Base-by-base conservation (phyloP, 2,113 vertebrate species). In the Dendrocopos noguchii region DNA sequence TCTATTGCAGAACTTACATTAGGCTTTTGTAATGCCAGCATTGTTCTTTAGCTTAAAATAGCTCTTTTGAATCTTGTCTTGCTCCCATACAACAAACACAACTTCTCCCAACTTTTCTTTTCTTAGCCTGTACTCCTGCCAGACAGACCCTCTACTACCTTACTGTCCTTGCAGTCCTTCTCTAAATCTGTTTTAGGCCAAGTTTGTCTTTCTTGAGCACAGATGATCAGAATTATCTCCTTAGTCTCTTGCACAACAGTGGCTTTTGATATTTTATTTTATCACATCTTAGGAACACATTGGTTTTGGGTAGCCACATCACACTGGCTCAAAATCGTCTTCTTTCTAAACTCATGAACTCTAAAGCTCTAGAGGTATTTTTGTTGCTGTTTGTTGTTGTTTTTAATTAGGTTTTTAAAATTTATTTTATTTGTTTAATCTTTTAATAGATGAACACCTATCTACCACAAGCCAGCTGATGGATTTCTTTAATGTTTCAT, bases 11-110 rank as follows among this genome's bases (percentile, higher is more conserved):
- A 84, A 80, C 29, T 95, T 82, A 91, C 15, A 63, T 25, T 34
- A 79, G 59, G 21, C 18, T 77, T 79, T 63, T 82, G 33, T 73
- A 59, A 84, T 46, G 81, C 75, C 78, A 94, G 67, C 72, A 95
- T 89, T 95, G 67, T 92, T 95, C 66, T 72, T 79, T 25, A 84
- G 67, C 24, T 91, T 84, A 82, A 91, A 95, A 94, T 92, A 89
- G 27, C 29, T 89, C n/a, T 72, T 88, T 79, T 76, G 46, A 95
- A 94, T 59, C 15, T 39, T 55, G 88, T 44, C 44, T 82, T 91
- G 34, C 27, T 6, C 53, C 91, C 25, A 52, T 66, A 52, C 33
- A 84, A 76, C 29, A 92, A 95, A 70, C 68, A 72, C 16, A 76
- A 10, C 6, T 83, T 20, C 9, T n/a, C 60, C 84, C 29, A 59